A percentile compares a stretch with the other conserved stretches of the same genome.
Evolutionary conservation across 2,797 vertebrate species (phyloP).

Genomic region (Gila robusta): DNA sequence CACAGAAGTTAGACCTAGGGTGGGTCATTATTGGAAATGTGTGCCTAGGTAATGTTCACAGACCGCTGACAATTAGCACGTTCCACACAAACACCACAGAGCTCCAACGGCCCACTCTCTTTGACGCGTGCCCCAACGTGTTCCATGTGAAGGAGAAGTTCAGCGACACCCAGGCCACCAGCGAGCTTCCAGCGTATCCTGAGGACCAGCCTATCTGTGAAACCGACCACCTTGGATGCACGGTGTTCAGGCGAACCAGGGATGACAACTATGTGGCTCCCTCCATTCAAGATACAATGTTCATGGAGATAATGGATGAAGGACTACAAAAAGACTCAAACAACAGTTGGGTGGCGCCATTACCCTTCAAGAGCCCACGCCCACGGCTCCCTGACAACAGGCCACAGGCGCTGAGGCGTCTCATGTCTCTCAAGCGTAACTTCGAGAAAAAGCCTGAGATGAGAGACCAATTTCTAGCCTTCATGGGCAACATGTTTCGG

Average conservation of each 20-base stretch:
- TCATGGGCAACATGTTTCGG: too few relatives aligned
- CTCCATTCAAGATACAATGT: constrained; percentile 57
- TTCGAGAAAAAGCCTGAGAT: constrained; percentile 58
- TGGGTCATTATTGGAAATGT: too few relatives aligned
- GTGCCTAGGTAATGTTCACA: too few relatives aligned
- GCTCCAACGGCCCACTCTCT: too few relatives aligned
- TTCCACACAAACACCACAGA: too few relatives aligned
- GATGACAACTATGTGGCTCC: constrained; percentile 54
- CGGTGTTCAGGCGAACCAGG: constrained; percentile 48
- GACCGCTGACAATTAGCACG: too few relatives aligned
- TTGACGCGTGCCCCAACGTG: too few relatives aligned
- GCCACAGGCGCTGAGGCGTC: constrained; percentile 53
- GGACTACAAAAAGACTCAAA: constrained; percentile 49
- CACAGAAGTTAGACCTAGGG: too few relatives aligned
- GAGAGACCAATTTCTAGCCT: background rate
- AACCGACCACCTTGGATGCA: background rate
- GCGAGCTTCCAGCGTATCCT: too few relatives aligned
- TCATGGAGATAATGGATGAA: constrained; percentile 45
- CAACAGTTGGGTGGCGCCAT: constrained; percentile 44
- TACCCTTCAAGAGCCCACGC: constrained; percentile 21
- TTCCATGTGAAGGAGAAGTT: too few relatives aligned
- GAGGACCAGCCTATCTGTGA: too few relatives aligned
- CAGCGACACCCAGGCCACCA: too few relatives aligned
- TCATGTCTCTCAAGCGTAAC: constrained; percentile 44
- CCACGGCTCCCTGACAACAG: constrained; percentile 64